Evolutionary conservation across 2,888 invertebrate genomes (phyloP).

Genomic region (Sepiola atlantica): DNA sequence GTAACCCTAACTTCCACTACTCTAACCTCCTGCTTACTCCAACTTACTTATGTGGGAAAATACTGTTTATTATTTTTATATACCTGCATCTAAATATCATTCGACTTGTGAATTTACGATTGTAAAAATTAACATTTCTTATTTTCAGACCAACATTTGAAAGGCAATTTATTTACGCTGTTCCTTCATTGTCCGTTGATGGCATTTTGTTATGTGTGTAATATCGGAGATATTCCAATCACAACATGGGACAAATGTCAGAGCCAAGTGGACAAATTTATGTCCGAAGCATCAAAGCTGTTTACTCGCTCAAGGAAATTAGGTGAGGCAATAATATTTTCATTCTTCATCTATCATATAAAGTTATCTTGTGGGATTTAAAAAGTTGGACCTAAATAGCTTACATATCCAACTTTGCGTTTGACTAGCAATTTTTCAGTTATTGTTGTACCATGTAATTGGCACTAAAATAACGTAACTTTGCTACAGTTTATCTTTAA

Average conservation of each 20-base stretch:
- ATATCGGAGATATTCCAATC: constrained; percentile 88
- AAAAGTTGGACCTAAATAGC: too few species aligned
- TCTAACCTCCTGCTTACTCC: too few species aligned
- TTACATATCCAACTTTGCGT: too few species aligned
- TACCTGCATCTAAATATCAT: neutral
- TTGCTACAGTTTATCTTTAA: neutral
- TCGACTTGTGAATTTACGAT: neutral
- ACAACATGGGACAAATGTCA: constrained; percentile 93
- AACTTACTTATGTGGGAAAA: too few species aligned
- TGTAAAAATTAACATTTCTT: constrained; percentile 12
- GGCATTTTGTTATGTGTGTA: constrained; percentile 92
- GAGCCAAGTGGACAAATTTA: constrained; percentile 89
- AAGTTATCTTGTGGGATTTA: too few species aligned
- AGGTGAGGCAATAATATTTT: constrained; percentile 78
- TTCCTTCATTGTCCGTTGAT: constrained; percentile 95
- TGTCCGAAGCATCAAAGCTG: constrained; percentile 89
- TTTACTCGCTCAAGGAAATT: constrained; percentile 85
- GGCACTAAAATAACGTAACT: too few species aligned
- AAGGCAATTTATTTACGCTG: constrained; percentile 92
- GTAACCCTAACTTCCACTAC: too few species aligned
- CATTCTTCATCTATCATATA: neutral
- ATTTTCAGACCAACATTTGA: constrained; percentile 79
- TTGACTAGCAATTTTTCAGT: too few species aligned
- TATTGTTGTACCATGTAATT: too few species aligned
- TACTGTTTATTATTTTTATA: too few species aligned